Conservation (phyloP, 2,888 invertebrate species). For the Drosophila paramelanica region DNA sequence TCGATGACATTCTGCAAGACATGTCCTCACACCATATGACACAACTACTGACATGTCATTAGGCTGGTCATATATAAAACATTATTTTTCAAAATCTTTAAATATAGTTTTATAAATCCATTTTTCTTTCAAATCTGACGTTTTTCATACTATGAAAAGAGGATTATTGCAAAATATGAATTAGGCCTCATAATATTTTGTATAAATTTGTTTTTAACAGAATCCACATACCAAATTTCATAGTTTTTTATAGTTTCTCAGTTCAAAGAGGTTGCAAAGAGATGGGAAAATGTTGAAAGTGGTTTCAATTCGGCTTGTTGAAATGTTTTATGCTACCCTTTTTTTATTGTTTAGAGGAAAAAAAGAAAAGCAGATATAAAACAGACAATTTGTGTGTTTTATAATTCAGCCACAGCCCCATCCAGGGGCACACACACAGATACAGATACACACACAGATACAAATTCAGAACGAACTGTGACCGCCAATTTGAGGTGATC, state of each 20-base stretch:
- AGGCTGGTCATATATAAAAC: not conserved
- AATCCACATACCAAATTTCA: not conserved
- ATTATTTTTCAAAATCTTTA: too few relatives aligned
- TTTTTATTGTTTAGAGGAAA: not conserved
- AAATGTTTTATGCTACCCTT: not conserved
- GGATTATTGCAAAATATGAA: too few relatives aligned
- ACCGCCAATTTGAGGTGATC: constrained; percentile 66
- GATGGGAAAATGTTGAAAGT: not conserved
- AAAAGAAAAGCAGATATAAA: constrained; percentile 9
- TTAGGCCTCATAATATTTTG: too few relatives aligned
- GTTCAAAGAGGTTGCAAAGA: not conserved
- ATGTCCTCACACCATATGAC: not conserved
- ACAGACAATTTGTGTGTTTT: constrained; percentile 29
- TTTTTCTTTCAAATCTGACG: too few relatives aligned
- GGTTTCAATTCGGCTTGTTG: too few relatives aligned
- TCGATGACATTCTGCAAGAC: not conserved
- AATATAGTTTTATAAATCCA: too few relatives aligned
- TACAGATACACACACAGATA: not conserved
- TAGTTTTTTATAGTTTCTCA: not conserved
- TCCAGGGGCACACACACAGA: constrained; percentile 10
- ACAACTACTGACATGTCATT: not conserved
- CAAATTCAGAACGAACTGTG: constrained; percentile 27
- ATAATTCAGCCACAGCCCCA: constrained; percentile 25
- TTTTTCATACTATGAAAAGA: too few relatives aligned
- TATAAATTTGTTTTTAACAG: too few relatives aligned